Evolutionary conservation across 1,140 invertebrate species (phyloP).

Genomic region (Drosophila arawakana): DNA sequence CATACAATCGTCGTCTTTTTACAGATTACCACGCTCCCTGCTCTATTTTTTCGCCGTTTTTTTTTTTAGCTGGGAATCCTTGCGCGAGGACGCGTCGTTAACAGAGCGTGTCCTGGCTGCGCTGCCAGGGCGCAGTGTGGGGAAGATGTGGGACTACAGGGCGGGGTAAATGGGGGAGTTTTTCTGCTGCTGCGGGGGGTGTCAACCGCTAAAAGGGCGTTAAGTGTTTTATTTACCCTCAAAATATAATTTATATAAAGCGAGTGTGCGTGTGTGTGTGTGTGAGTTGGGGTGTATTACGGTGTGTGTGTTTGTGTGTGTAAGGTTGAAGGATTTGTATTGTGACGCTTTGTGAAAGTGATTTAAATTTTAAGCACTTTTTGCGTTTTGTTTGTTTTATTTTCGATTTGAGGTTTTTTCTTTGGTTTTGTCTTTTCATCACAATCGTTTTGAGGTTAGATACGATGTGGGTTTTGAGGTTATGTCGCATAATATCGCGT

Average conservation of each 20-base stretch:
- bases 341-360: conserved; percentile 65
- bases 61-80: conserved; percentile 41
- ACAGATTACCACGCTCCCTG: background rate
- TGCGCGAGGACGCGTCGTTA: conserved; percentile 68
- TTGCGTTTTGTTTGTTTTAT: conserved; percentile 55
- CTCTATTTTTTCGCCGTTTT: background rate
- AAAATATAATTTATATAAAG: conserved; percentile 81
- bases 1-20: background rate
- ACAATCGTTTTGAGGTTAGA: conserved; percentile 9
- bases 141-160: background rate
- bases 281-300: conserved; percentile 12
- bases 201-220: conserved; percentile 81
- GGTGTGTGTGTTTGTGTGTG: conserved; percentile 25
- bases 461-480: conserved; percentile 15
- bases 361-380: conserved; percentile 83
- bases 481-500: conserved; percentile 6
- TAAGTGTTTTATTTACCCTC: conserved; percentile 83
- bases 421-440: background rate
- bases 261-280: conserved; percentile 35
- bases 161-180: background rate
- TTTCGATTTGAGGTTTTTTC: conserved; percentile 2
- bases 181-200: conserved; percentile 27
- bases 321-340: conserved; percentile 56
- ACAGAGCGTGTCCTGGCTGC: conserved; percentile 73
- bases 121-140: background rate